Conservation (phyloP, 1,140 invertebrate species). For the Drosophila bocqueti region DNA sequence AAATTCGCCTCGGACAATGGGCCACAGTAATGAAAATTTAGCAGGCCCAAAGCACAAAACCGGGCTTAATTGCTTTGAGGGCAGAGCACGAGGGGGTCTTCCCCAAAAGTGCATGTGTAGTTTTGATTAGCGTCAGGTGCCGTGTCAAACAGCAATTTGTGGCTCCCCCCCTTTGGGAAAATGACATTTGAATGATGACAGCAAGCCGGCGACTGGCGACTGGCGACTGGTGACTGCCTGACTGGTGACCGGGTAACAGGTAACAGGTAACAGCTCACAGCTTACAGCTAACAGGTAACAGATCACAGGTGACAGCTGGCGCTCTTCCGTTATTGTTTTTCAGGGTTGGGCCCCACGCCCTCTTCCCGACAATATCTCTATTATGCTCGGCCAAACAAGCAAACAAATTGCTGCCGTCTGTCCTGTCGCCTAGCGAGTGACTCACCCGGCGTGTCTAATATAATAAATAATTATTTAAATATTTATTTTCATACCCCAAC, state of each 20-base stretch:
- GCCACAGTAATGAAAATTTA: conserved; percentile 69
- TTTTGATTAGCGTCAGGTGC: conserved; percentile 80
- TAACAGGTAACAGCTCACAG: neutral
- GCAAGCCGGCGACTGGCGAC: conserved; percentile 33
- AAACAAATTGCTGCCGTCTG: conserved; percentile 67
- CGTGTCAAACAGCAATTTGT: conserved; percentile 82
- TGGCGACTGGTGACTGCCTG: conserved; percentile 5
- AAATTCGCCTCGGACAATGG: conserved; percentile 54
- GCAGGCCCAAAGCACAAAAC: conserved; percentile 34
- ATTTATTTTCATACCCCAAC: conserved; percentile 9
- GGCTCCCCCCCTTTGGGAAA: conserved; percentile 28
- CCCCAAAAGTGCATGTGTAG: conserved; percentile 51
- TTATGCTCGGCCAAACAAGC: conserved; percentile 75
- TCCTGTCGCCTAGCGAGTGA: conserved; percentile 29
- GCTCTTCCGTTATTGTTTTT: conserved; percentile 51
- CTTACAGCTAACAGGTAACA: conserved; percentile 15
- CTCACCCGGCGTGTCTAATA: conserved; percentile 21
- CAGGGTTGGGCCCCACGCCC: conserved; percentile 28
- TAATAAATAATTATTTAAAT: conserved; percentile 46
- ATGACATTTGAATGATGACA: conserved; percentile 82
- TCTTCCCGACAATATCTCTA: conserved; percentile 59
- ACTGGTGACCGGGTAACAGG: conserved; percentile 18
- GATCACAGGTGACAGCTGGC: conserved; percentile 69
- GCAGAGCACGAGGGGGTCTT: neutral
- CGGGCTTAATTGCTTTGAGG: conserved; percentile 55